Conservation (phyloP, 2,113 vertebrate species). For the Cranoglanis bouderius region DNA sequence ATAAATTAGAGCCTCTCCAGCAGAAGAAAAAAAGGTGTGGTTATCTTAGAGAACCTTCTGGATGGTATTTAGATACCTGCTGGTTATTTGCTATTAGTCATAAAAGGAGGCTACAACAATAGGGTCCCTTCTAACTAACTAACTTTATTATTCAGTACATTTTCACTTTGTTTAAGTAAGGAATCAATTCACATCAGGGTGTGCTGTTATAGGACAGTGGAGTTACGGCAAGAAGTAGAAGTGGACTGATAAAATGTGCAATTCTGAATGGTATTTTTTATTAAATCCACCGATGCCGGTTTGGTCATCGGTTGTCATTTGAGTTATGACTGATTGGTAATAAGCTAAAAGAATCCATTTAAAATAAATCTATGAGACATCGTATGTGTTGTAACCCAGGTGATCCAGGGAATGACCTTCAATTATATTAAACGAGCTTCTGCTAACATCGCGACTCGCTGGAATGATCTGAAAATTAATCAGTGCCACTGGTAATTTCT, state of each 20-base stretch:
- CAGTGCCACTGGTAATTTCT: neutral
- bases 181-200: too few relatives aligned
- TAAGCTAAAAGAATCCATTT: slow-evolving; percentile 1
- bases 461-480: neutral
- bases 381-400: neutral
- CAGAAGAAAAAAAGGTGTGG: neutral
- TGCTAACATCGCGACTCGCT: neutral
- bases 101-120: neutral
- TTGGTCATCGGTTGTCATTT: neutral
- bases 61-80: neutral
- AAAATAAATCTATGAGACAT: neutral
- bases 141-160: neutral
- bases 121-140: too few relatives aligned
- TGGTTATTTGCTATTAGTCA: neutral
- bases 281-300: neutral
- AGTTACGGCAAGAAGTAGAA: neutral
- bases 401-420: slow-evolving; percentile 1
- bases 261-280: neutral
- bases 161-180: neutral
- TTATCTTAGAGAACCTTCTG: neutral
- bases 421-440: neutral
- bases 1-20: slow-evolving; percentile 3
- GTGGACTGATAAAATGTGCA: neutral
- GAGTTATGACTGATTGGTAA: neutral
- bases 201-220: neutral